These are phyloP conservation scores for Timandra comae DNA, from an alignment of 2,888 invertebrate species.

Conservation along the genomic window DNA sequence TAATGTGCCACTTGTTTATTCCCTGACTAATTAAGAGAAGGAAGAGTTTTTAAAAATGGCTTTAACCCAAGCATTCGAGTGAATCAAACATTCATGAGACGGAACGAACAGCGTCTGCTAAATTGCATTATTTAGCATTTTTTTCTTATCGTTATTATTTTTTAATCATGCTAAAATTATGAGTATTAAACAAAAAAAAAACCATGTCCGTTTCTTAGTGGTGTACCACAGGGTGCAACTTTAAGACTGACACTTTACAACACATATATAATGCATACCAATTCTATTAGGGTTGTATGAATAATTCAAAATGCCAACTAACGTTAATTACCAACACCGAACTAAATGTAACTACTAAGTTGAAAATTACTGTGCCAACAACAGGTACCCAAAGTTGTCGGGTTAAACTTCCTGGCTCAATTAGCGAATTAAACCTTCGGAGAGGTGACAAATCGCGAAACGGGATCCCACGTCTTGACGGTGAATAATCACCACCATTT, in stretches of 20 bases:
- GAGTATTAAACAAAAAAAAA: slow-evolving; percentile 11
- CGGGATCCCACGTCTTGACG: slow-evolving; percentile 62
- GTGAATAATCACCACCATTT: slow-evolving; percentile 72
- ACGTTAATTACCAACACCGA: slow-evolving; percentile 48
- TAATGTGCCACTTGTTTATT: slow-evolving; percentile 74
- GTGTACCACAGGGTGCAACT: slow-evolving; percentile 24
- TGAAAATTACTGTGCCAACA: slow-evolving; percentile 55
- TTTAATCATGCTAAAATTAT: slow-evolving; percentile 26
- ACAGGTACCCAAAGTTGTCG: slow-evolving; percentile 51
- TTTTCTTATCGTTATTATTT: slow-evolving; percentile 37
- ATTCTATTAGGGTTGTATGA: slow-evolving; percentile 26
- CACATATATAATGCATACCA: slow-evolving; percentile 7
- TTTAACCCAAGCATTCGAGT: slow-evolving; percentile 46
- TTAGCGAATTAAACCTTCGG: slow-evolving; percentile 69
- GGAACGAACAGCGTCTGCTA: slow-evolving; percentile 40
- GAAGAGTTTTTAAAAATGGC: slow-evolving; percentile 62
- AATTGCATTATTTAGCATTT: slow-evolving; percentile 33
- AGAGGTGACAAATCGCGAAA: slow-evolving; percentile 73
- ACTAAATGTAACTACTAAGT: slow-evolving; percentile 44
- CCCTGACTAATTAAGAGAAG: slow-evolving; percentile 72
- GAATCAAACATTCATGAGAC: slow-evolving; percentile 69
- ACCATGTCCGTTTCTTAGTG: slow-evolving; percentile 13
- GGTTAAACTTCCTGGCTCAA: slow-evolving; percentile 64
- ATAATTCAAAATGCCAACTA: slow-evolving; percentile 42
- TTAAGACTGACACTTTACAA: slow-evolving; percentile 8